Percentiles rank a stretch among this genome's conserved stretches.
phyloP scores from a whole-genome alignment of 2,113 vertebrate species.

The Hystrix brachyura region DNA sequence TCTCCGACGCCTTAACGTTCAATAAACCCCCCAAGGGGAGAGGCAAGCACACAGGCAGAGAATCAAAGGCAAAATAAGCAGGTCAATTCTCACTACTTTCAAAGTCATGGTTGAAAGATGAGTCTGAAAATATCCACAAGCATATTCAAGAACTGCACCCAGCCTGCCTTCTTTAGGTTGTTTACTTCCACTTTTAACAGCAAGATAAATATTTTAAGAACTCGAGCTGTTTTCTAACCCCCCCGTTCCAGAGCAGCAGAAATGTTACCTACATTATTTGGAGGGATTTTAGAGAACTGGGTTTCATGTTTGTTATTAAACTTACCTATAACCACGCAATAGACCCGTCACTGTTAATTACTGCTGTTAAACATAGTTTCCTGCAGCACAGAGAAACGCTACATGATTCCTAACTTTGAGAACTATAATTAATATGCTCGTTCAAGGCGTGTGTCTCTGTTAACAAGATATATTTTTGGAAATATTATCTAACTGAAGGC shows the following conservation, averaged over 20 bases:
- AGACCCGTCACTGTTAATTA: constrained; percentile 63
- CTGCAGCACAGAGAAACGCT: constrained; percentile 57
- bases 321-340: constrained; percentile 68
- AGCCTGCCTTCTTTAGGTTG: constrained; percentile 65
- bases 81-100: constrained; percentile 74
- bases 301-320: constrained; percentile 70
- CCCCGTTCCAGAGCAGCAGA: constrained; percentile 30
- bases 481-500: constrained; percentile 83
- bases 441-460: constrained; percentile 73
- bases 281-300: constrained; percentile 29
- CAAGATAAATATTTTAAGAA: constrained; percentile 82
- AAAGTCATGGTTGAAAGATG: constrained; percentile 68
- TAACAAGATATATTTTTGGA: constrained; percentile 84
- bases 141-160: constrained; percentile 62
- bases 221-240: constrained; percentile 67
- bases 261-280: constrained; percentile 35
- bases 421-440: constrained; percentile 83
- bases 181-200: constrained; percentile 80
- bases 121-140: constrained; percentile 75
- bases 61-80: constrained; percentile 76
- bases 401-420: constrained; percentile 75
- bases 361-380: constrained; percentile 67
- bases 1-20: constrained; percentile 43
- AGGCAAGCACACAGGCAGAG: not conserved
- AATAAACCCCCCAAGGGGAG: not conserved